Conservation (phyloP, 2,888 invertebrate species). For the Vanessa cardui region DNA sequence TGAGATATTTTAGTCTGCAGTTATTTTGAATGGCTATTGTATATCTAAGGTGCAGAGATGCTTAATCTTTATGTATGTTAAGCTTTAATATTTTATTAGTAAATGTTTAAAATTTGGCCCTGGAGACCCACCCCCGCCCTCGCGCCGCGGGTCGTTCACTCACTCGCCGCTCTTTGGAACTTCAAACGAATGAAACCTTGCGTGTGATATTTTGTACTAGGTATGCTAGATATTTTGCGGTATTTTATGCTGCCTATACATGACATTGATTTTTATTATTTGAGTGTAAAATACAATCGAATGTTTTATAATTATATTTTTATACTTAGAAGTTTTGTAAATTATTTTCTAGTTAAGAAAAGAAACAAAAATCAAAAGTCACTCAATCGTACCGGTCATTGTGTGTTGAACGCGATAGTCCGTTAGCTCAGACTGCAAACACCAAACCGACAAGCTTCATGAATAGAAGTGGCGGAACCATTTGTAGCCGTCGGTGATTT, state of each 20-base stretch:
- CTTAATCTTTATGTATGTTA: slow-evolving; percentile 84
- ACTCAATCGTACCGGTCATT: slow-evolving; percentile 55
- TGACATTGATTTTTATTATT: slow-evolving; percentile 61
- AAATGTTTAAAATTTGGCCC: slow-evolving; percentile 80
- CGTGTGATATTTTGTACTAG: slow-evolving; percentile 79
- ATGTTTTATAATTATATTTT: slow-evolving; percentile 69
- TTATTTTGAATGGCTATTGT: slow-evolving; percentile 83
- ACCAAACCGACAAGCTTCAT: slow-evolving; percentile 53
- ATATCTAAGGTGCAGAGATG: slow-evolving; percentile 82
- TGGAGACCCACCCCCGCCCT: slow-evolving; percentile 53
- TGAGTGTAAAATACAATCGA: slow-evolving; percentile 63
- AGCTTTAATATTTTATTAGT: slow-evolving; percentile 84
- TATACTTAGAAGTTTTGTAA: slow-evolving; percentile 77
- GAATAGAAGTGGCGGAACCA: slow-evolving; percentile 51
- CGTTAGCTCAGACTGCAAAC: slow-evolving; percentile 43
- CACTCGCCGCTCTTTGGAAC: slow-evolving; percentile 44
- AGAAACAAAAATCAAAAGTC: slow-evolving; percentile 36
- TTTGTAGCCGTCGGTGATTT: slow-evolving; percentile 56
- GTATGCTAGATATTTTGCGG: slow-evolving; percentile 70
- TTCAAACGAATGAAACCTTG: slow-evolving; percentile 61
- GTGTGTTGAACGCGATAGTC: slow-evolving; percentile 46
- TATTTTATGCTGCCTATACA: slow-evolving; percentile 67
- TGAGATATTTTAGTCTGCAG: slow-evolving; percentile 83
- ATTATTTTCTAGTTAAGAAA: slow-evolving; percentile 74
- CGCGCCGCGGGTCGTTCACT: slow-evolving; percentile 44